phyloP scores from a whole-genome alignment of 2,888 invertebrate genomes.

The Rosalia funebris region DNA sequence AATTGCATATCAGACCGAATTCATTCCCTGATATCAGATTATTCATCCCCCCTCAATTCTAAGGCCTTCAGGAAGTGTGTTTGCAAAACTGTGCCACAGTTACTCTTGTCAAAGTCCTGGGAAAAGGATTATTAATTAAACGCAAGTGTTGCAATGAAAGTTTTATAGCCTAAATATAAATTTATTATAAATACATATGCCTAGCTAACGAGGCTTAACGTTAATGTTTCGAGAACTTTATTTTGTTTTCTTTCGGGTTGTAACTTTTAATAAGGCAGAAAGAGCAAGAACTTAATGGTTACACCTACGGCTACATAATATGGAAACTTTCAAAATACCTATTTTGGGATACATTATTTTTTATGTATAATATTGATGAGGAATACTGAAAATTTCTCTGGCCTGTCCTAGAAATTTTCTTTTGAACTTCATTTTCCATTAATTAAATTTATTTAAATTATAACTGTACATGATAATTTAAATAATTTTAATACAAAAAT shows the following conservation, averaged over 20 bases:
- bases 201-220: slow-evolving; percentile 19
- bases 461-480: too few species aligned
- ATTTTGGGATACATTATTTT: slow-evolving; percentile 21
- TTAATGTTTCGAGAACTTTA: slow-evolving; percentile 31
- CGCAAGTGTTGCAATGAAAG: slow-evolving; percentile 15
- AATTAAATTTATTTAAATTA: too few species aligned
- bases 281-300: slow-evolving; percentile 38
- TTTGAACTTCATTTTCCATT: too few species aligned
- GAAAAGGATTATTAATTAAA: slow-evolving; percentile 38
- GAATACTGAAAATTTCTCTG: too few species aligned
- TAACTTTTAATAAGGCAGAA: slow-evolving; percentile 51
- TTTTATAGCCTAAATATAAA: slow-evolving; percentile 17
- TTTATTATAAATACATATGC: slow-evolving; percentile 17
- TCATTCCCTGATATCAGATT: slow-evolving; percentile 73
- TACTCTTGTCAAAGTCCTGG: slow-evolving; percentile 75
- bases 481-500: too few species aligned
- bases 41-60: slow-evolving; percentile 72
- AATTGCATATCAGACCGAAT: slow-evolving; percentile 76
- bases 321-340: slow-evolving; percentile 37
- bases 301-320: slow-evolving; percentile 41
- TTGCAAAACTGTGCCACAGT: slow-evolving; percentile 74
- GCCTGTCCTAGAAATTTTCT: too few species aligned
- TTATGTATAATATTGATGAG: slow-evolving; percentile 6
- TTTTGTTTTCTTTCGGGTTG: slow-evolving; percentile 49
- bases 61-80: slow-evolving; percentile 74